Conservation (phyloP, 2,113 vertebrate species). For the Orycteropus afer region DNA sequence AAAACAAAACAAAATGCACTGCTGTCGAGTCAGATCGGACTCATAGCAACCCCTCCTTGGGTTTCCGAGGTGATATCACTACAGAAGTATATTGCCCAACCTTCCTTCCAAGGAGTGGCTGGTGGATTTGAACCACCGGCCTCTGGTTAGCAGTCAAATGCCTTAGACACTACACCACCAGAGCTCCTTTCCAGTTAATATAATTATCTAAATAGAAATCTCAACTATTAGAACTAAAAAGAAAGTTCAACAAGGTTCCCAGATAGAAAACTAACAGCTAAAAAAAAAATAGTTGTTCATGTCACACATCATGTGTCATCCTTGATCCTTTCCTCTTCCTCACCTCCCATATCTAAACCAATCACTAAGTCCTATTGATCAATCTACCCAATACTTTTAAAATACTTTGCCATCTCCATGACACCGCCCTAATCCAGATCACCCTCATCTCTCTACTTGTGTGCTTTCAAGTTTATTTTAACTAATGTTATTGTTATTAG, state of each 20-base stretch:
- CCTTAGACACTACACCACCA: no score
- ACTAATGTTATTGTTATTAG: no score
- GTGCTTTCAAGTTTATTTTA: no score
- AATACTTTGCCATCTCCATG: not conserved
- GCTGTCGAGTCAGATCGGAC: no score
- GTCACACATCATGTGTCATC: not conserved
- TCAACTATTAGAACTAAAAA: not conserved
- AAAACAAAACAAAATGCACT: no score
- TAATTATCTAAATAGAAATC: not conserved
- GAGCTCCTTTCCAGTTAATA: no score
- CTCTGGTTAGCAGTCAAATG: no score
- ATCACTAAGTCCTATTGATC: not conserved
- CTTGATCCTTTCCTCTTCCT: not conserved
- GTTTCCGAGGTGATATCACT: no score
- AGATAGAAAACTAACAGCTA: not conserved
- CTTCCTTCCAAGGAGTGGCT: no score
- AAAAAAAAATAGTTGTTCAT: not conserved
- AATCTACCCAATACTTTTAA: not conserved
- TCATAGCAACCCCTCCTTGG: no score
- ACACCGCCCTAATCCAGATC: not conserved
- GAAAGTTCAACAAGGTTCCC: not conserved
- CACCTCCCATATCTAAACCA: not conserved
- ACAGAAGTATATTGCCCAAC: no score
- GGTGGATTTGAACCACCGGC: no score
- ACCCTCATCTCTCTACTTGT: not conserved